Base-by-base conservation (phyloP, 2,888 invertebrate species). In the Norana najaformis region DNA sequence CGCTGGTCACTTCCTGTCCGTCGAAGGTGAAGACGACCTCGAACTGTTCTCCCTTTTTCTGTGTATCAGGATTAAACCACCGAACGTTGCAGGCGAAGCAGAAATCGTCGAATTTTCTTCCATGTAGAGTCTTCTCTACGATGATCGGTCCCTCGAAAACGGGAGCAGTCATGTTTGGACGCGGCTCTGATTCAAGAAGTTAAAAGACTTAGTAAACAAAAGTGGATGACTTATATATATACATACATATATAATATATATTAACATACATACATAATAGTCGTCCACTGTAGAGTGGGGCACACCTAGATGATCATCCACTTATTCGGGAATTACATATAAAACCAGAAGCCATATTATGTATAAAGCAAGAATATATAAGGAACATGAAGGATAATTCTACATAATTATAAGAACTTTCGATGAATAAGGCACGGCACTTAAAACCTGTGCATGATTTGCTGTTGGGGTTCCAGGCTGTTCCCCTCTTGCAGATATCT, bases 1-100 rank as follows among this genome's bases (percentile, higher is more conserved):
- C 85, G 85, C 85, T 36, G 23, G 4, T 0, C 23, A 85, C 85
- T 18, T 36, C 20, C 37, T 36, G 35, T 85, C 85, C 85, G 37
- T 85, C 85, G 85, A 85, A 85, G 35, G 85, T 85, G 37, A 85
- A 85, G 35, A 36, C 36, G 3, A 85, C 85, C 11, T 85, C 85
- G 20, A 85, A 35, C 37, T 37, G 35, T 85, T 85, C 36, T 36
- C 85, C 85, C 36, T 85, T 85, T 35, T 16, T 85, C 4, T 18
- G 20, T 35, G 5, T 35, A 30, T 85, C 36, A 0, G 85, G 36
- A 85, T 85, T 23, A 20, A 20, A 23, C 85, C 35, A 35, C 20
- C 34, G 35, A 36, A 85, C 30, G 36, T 1, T 85, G 36, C 85
- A 85, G 85, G 5, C 34, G 85, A 85, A 85, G 36, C 16, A 13